These are phyloP conservation scores for Notechis scutatus DNA, from an alignment of 2,113 vertebrate genomes.

Conservation along the genomic window DNA sequence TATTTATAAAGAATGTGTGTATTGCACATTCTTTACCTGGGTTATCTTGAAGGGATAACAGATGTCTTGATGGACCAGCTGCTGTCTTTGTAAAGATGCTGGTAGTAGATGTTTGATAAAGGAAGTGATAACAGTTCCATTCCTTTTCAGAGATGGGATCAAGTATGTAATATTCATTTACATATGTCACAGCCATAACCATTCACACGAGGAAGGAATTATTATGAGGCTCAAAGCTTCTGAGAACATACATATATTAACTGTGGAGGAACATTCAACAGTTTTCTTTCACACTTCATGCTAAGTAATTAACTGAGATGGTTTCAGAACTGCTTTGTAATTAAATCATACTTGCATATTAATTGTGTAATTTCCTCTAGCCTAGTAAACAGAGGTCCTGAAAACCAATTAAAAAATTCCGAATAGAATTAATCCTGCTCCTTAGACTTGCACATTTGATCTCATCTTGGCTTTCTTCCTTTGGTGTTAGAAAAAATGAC, in stretches of 20 bases:
- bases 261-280: background rate
- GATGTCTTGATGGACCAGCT: background rate
- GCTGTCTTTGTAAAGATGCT: background rate
- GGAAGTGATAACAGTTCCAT: background rate
- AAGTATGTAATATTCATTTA: background rate
- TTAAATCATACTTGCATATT: constrained; percentile 16
- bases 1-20: background rate
- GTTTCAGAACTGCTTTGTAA: background rate
- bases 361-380: background rate
- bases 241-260: background rate
- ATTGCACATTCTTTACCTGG: background rate
- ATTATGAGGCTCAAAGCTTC: background rate
- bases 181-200: background rate
- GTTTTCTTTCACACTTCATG: background rate
- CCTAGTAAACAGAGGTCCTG: background rate
- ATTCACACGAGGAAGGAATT: background rate
- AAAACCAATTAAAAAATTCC: background rate
- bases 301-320: constrained; percentile 9
- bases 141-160: background rate
- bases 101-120: background rate
- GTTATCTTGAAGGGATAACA: background rate
- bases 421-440: background rate
- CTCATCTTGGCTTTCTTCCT: background rate
- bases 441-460: background rate
- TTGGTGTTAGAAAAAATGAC: background rate